Percentiles rank a stretch among this genome's conserved stretches.
phyloP scores from a whole-genome alignment of 2,888 invertebrate genomes.

The Cyaniris semiargus region DNA sequence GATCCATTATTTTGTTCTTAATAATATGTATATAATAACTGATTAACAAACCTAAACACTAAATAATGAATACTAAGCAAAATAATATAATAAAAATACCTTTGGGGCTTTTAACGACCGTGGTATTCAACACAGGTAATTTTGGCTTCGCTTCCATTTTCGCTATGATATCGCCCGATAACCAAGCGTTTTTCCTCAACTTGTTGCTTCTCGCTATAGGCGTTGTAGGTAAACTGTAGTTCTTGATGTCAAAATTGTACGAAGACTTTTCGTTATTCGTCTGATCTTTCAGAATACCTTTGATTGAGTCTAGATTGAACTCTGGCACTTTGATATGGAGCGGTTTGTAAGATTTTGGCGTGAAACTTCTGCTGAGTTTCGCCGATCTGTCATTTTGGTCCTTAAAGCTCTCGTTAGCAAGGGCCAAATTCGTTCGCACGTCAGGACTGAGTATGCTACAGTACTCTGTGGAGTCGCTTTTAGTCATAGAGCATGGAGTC shows the following conservation, averaged over 20 bases:
- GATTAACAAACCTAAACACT: no score
- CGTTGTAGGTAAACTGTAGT: slow-evolving; percentile 73
- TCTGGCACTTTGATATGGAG: slow-evolving; percentile 74
- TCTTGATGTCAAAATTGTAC: slow-evolving; percentile 74
- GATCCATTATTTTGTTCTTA: no score
- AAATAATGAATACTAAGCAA: no score
- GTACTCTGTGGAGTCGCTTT: slow-evolving; percentile 75
- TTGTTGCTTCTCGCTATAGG: slow-evolving; percentile 80
- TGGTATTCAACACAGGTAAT: slow-evolving; percentile 36
- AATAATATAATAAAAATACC: slow-evolving; percentile 34
- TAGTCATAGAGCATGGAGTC: slow-evolving; percentile 63
- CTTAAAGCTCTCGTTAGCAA: slow-evolving; percentile 53
- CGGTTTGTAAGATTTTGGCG: slow-evolving; percentile 73
- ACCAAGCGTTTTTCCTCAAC: slow-evolving; percentile 77
- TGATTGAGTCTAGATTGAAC: slow-evolving; percentile 64
- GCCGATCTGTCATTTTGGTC: slow-evolving; percentile 57
- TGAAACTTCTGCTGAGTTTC: slow-evolving; percentile 70
- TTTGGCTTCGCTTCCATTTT: slow-evolving; percentile 47
- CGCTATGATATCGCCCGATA: slow-evolving; percentile 63
- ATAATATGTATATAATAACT: no score
- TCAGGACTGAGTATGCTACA: slow-evolving; percentile 74
- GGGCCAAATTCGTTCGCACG: slow-evolving; percentile 49
- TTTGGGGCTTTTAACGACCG: slow-evolving; percentile 34
- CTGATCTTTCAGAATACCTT: slow-evolving; percentile 59
- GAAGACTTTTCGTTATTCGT: slow-evolving; percentile 55